Evolutionary conservation across 2,113 vertebrate genomes (phyloP), one percentile per base, ranked within the genome.

Genomic region (Ageneiosus marmoratus): DNA sequence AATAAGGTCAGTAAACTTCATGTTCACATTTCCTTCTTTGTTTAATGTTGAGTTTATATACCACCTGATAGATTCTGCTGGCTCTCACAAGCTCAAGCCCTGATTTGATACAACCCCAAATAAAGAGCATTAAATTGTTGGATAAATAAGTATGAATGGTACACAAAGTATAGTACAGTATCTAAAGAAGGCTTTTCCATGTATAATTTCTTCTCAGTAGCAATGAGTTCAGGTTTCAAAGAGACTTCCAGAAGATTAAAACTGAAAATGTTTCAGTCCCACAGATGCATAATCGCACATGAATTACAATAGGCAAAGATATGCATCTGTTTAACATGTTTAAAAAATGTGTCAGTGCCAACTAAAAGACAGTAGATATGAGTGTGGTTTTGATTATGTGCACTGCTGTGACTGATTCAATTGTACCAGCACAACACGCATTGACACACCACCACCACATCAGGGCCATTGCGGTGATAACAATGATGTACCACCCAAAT

Each of bases 1-100:
- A 85, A 93, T 99, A 83, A 94, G 97, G 97, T 97, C 86, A 84
- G 11, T 37, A 1, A 10, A 34, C 46, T 41, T 41, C 29, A 4
- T 0, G 12, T 46, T n/a, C 5, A 15, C 41, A 22, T 41, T 41
- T 48, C 22, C 20, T 24, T 11, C 63, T 44, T 44, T 0, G 0
- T 20, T 37, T 10, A 69, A 41, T 41, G 24, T 44, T 24, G 20
- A 37, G 32, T 20, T 62, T 15, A 10, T 18, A 67, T 8, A 22
- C 34, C 4, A 11, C 16, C 32, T 7, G 4, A 18, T 16, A 0
- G 34, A 18, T 65, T 16, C 29, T 34, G 7, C 56, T 13, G 22
- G 27, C 27, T 29, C 13, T 29, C 58, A 60, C 10, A 24, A 22
- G 24, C 22, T 58, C 56, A 56, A 56, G 58, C n/a, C 3, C n/a